These are phyloP conservation scores for Chionodraco myersi DNA, from an alignment of 2,113 vertebrate genomes.

Conservation along the genomic window DNA sequence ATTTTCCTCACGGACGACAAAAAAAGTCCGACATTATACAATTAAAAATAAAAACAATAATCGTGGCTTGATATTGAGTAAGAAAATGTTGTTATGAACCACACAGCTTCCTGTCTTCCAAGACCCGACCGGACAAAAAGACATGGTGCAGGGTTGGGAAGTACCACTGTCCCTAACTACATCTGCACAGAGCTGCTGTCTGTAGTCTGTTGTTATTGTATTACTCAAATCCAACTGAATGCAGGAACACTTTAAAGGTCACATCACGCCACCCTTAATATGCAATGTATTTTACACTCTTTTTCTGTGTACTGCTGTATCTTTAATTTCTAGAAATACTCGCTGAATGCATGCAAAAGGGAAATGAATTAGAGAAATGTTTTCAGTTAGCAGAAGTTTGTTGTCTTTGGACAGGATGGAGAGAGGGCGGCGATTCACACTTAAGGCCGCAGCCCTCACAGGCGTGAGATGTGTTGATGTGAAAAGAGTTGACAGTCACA, in stretches of 20 bases:
- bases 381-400: constrained; percentile 37
- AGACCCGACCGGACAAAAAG: no score
- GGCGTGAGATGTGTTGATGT: constrained; percentile 21
- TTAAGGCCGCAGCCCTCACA: neutral
- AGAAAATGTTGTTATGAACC: no score
- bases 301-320: neutral
- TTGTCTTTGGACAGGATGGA: constrained; percentile 3
- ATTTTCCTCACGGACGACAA: no score
- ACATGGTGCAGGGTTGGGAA: no score
- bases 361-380: constrained; percentile 25
- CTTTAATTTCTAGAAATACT: constrained; percentile 4
- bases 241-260: constrained; percentile 7
- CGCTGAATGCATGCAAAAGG: neutral
- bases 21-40: no score
- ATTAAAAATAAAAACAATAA: no score
- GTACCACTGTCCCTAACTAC: neutral
- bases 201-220: neutral
- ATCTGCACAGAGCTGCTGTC: neutral
- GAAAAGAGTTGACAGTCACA: constrained; percentile 12
- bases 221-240: neutral
- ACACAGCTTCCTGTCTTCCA: no score
- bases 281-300: neutral
- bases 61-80: no score
- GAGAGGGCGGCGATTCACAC: neutral
- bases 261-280: neutral